phyloP scores from a whole-genome alignment of 2,113 vertebrate genomes.

The Equus quagga region DNA sequence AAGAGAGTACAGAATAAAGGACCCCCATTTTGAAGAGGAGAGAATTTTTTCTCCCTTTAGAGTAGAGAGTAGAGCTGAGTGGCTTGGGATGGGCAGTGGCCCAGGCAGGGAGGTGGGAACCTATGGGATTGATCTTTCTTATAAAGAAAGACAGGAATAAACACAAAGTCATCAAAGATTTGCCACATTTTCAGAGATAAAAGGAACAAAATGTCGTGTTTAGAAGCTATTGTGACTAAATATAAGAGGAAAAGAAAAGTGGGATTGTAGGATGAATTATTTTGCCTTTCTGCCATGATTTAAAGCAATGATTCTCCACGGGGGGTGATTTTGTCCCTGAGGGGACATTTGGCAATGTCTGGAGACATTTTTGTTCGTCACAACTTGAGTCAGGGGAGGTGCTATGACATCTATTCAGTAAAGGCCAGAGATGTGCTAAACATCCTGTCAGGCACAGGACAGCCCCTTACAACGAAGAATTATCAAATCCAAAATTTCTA shows the following conservation, averaged over 20 bases:
- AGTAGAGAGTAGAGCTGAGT: background rate
- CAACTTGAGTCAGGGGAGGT: background rate
- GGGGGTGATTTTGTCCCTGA: background rate
- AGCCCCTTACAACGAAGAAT: background rate
- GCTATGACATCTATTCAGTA: background rate
- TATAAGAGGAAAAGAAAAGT: conserved; percentile 6
- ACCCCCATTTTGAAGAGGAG: background rate
- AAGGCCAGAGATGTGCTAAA: background rate
- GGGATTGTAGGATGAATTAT: background rate
- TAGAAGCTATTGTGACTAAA: background rate
- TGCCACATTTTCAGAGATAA: background rate
- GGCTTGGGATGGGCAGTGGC: background rate
- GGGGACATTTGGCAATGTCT: background rate
- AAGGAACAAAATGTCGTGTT: background rate
- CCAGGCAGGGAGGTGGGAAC: background rate
- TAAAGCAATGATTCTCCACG: background rate
- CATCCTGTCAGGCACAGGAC: accelerated
- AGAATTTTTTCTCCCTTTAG: background rate
- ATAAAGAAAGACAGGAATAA: background rate
- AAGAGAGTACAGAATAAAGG: background rate
- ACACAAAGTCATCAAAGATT: background rate
- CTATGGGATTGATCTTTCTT: background rate
- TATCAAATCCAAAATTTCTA: background rate
- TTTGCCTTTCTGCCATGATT: background rate
- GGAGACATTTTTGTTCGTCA: background rate